Evolutionary conservation across 2,797 vertebrate species (phyloP).

Genomic region (Alfaro cultratus): DNA sequence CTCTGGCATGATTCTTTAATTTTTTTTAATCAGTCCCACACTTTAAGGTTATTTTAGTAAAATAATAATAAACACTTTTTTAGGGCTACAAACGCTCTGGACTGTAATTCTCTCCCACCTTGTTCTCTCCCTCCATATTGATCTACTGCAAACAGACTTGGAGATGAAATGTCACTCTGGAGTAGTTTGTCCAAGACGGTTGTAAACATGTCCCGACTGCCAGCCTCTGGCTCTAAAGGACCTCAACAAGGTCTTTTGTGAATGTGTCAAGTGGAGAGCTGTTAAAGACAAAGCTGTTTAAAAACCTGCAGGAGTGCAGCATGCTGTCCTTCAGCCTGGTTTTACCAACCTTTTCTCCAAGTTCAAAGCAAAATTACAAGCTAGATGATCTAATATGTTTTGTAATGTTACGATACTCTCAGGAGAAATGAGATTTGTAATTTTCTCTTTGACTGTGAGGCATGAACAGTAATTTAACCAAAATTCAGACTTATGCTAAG

Average conservation of each 20-base stretch:
- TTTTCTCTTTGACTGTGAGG: neutral
- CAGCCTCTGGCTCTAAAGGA: slow-evolving; percentile 40
- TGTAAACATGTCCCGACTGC: slow-evolving; percentile 65
- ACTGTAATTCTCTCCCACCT: slow-evolving; percentile 23
- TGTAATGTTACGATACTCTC: neutral
- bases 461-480: neutral
- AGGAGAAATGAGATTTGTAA: neutral
- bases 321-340: neutral
- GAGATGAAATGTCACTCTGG: slow-evolving; percentile 67
- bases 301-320: slow-evolving; percentile 33
- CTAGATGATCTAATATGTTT: neutral
- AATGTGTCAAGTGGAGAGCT: slow-evolving; percentile 47
- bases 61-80: slow-evolving; percentile 15
- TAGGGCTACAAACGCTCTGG: neutral
- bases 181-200: slow-evolving; percentile 54
- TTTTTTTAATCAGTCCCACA: neutral
- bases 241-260: slow-evolving; percentile 62
- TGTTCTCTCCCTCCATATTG: slow-evolving; percentile 39
- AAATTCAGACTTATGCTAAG: neutral
- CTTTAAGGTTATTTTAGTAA: neutral
- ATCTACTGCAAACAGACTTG: slow-evolving; percentile 55
- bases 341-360: neutral
- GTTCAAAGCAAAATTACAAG: neutral
- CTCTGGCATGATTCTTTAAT: neutral
- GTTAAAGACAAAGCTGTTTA: slow-evolving; percentile 42